Conservation (phyloP, 2,888 invertebrate species). For the Drosophila atripex region DNA sequence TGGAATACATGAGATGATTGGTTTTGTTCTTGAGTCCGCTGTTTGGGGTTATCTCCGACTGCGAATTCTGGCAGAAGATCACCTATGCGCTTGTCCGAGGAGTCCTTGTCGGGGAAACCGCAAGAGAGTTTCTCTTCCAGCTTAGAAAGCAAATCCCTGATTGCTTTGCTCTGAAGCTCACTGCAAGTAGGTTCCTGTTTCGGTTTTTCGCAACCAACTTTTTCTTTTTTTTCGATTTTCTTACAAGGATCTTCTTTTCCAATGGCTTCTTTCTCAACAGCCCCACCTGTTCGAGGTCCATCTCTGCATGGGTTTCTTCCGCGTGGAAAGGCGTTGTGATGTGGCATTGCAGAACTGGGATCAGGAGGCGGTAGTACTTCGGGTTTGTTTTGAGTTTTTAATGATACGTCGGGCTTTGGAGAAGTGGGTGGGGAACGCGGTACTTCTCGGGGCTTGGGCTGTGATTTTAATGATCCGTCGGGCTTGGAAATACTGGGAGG, state of each 20-base stretch:
- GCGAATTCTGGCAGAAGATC: too few relatives aligned
- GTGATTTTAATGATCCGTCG: too few relatives aligned
- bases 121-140: neutral
- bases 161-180: neutral
- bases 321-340: neutral
- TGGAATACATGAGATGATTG: neutral
- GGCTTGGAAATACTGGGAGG: neutral
- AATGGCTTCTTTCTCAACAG: neutral
- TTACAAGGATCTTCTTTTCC: neutral
- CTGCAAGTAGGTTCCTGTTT: neutral
- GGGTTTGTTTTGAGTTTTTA: too few relatives aligned
- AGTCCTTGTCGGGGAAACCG: neutral
- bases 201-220: neutral
- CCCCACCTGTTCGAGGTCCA: constrained; percentile 4
- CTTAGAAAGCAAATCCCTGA: neutral
- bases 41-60: neutral
- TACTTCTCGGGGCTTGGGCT: neutral
- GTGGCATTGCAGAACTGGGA: neutral
- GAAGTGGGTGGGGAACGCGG: neutral
- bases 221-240: neutral
- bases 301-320: constrained; percentile 28
- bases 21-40: too few relatives aligned
- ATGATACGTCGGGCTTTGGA: too few relatives aligned
- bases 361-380: neutral
- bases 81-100: neutral